Conservation (phyloP, 2,113 vertebrate species). For the Embiotoca jacksoni region DNA sequence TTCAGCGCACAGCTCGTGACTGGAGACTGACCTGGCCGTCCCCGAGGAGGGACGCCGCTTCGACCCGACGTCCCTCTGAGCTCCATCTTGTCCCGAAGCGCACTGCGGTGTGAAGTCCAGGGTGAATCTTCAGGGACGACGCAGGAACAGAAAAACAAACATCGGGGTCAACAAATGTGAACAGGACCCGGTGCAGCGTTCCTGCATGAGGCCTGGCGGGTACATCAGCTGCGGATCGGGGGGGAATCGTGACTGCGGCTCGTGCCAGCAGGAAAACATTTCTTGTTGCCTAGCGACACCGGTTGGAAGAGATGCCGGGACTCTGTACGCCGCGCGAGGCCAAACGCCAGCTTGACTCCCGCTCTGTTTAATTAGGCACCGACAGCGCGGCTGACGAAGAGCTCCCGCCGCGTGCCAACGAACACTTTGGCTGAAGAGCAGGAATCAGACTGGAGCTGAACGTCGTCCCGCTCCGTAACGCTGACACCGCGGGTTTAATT, state of each 20-base stretch:
- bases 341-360: background rate
- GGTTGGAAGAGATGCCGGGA: conserved; percentile 3
- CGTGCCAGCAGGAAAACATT: background rate
- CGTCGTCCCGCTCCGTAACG: too few relatives aligned
- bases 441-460: too few relatives aligned
- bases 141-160: background rate
- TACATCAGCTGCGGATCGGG: too few relatives aligned
- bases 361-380: background rate
- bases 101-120: background rate
- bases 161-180: conserved; percentile 4
- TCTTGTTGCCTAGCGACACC: background rate
- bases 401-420: background rate
- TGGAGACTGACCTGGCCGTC: background rate
- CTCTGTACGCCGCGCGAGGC: background rate
- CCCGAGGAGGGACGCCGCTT: background rate
- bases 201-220: too few relatives aligned
- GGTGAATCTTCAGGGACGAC: background rate
- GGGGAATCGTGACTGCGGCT: background rate
- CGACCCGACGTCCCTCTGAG: too few relatives aligned
- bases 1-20: background rate
- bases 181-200: background rate
- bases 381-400: background rate
- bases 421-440: conserved; percentile 5
- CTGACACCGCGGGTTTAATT: too few relatives aligned
- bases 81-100: background rate